Evolutionary conservation across 2,113 vertebrate species (phyloP), one percentile per base, ranked within the genome.

Genomic region (Quiscalus mexicanus): DNA sequence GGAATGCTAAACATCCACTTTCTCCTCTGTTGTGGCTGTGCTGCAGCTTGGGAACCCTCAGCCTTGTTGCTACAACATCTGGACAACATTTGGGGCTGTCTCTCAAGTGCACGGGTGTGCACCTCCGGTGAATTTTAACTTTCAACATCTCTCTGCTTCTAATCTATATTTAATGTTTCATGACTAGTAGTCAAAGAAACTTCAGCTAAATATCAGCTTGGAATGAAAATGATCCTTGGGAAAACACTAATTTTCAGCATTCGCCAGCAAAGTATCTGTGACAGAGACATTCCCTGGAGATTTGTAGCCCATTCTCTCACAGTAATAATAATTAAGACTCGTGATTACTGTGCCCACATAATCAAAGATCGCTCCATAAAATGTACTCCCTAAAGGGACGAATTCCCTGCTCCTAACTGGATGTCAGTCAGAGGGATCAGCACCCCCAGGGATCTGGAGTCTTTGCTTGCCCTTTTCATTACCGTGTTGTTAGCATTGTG

Each of bases 161-260:
- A 98, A 98, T 98, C 98, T 98, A 98, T 98, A 98, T 98, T 98
- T 98, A 98, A 98, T 98, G 98, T 98, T 98, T 98, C 97, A 96
- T 98, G 98, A 98, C 98, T 98, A 92, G 95, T 98, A 98, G 97
- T 98, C 97, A 97, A 97, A 98, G 98, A 97, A 97, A 97, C 95
- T 98, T 97, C 97, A 96, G 95, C 97, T 98, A 97, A 98, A 98
- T 98, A 98, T 97, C 97, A 98, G 97, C 95, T 96, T 97, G 97
- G 97, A 98, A 98, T 98, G 97, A 98, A 98, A 98, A 98, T 97
- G 97, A 98, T 98, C 97, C 96, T 98, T 98, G 98, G 97, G 97
- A 98, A 98, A 98, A 96, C 94, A 96, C 88, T 97, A 70, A 87
- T 96, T 98, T 98, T 96, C 95, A 98, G 95, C 62, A 17, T 95